Conservation (phyloP, 2,888 invertebrate species). For the Deroplatys truncata region DNA sequence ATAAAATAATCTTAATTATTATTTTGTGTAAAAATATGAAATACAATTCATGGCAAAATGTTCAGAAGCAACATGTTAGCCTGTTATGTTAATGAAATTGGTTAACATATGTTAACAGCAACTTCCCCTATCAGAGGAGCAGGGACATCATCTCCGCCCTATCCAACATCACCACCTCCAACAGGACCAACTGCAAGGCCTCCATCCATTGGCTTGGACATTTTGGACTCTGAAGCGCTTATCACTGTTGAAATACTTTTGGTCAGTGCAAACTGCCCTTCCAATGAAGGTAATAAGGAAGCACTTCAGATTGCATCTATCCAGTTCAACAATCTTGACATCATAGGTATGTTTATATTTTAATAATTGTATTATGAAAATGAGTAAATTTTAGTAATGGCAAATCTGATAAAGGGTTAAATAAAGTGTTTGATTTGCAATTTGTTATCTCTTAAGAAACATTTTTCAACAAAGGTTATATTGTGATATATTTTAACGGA, state of each 20-base stretch:
- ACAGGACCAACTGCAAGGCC: not conserved
- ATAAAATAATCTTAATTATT: too few relatives aligned
- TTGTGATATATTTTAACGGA: not conserved
- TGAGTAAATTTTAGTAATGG: not conserved
- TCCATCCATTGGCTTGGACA: constrained; percentile 23
- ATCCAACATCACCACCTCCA: constrained; percentile 22
- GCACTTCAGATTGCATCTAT: constrained; percentile 73
- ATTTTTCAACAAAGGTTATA: constrained; percentile 20
- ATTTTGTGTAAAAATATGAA: too few relatives aligned
- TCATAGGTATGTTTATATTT: constrained; percentile 63
- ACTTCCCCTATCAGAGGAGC: constrained; percentile 19
- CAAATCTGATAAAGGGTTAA: not conserved
- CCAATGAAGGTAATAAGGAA: constrained; percentile 47
- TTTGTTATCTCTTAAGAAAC: not conserved
- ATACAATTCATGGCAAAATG: too few relatives aligned
- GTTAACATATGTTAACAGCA: constrained; percentile 14
- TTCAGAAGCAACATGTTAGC: too few relatives aligned
- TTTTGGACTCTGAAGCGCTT: constrained; percentile 61
- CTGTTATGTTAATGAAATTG: too few relatives aligned
- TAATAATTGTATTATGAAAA: not conserved
- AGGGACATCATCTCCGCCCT: constrained; percentile 10
- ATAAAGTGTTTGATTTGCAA: not conserved
- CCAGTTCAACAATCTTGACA: constrained; percentile 90
- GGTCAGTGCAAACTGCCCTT: constrained; percentile 53
- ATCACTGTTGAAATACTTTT: constrained; percentile 79